phyloP scores from a whole-genome alignment of 2,888 invertebrate species.

The Tortricodes alternella region DNA sequence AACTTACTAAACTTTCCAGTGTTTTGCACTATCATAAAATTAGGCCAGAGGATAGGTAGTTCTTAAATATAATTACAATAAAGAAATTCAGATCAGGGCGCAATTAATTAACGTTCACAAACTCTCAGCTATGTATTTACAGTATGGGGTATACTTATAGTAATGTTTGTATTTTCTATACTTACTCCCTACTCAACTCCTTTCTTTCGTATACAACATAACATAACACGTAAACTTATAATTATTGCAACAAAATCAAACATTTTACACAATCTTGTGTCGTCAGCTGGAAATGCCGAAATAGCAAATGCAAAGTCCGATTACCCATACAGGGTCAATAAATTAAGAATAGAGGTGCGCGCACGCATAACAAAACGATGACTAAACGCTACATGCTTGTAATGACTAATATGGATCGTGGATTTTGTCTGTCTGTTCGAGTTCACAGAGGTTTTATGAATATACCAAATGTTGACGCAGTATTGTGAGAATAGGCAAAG shows the following conservation, averaged over 20 bases:
- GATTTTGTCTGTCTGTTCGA: slow-evolving; percentile 30
- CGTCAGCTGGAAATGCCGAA: slow-evolving; percentile 2
- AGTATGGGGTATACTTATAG: too few species aligned
- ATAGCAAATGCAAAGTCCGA: slow-evolving; percentile 45
- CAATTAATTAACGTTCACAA: too few species aligned
- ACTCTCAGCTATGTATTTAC: too few species aligned
- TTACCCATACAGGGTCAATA: slow-evolving; percentile 51
- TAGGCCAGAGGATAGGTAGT: too few species aligned
- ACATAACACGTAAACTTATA: too few species aligned
- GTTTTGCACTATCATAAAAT: too few species aligned
- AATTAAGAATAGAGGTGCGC: slow-evolving; percentile 62
- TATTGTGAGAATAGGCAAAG: neutral
- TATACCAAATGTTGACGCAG: neutral
- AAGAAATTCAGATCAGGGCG: too few species aligned
- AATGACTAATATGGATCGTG: slow-evolving; percentile 40
- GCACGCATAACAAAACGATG: slow-evolving; percentile 72
- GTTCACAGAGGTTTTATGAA: slow-evolving; percentile 9
- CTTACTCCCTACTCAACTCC: too few species aligned
- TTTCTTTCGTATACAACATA: too few species aligned
- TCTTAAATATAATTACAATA: too few species aligned
- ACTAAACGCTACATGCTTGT: slow-evolving; percentile 54
- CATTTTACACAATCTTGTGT: slow-evolving; percentile 5
- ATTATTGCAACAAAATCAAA: neutral
- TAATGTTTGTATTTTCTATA: too few species aligned
- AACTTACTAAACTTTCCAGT: too few species aligned